Conservation (phyloP, 2,797 vertebrate genomes). For the Brachymystax lenok region DNA sequence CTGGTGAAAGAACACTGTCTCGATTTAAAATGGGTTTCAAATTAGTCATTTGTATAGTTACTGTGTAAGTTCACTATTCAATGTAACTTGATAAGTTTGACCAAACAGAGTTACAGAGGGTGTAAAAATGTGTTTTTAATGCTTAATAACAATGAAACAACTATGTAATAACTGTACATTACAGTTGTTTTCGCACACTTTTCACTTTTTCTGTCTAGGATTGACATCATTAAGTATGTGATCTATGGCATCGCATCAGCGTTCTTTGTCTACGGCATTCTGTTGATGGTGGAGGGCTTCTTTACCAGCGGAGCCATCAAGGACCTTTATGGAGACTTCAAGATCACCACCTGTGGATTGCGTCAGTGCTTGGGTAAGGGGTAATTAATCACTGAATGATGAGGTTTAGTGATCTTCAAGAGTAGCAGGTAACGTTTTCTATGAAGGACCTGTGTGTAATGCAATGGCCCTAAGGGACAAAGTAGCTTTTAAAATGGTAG, state of each 20-base stretch:
- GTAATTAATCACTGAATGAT: background rate
- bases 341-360: conserved; percentile 97
- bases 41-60: background rate
- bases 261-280: conserved; percentile 97
- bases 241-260: conserved; percentile 98
- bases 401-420: background rate
- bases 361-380: conserved; percentile 94
- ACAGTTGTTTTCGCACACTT: background rate
- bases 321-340: conserved; percentile 98
- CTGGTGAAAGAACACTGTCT: background rate
- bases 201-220: conserved; percentile 72
- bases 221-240: conserved; percentile 98
- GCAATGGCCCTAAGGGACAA: background rate
- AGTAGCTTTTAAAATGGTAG: background rate
- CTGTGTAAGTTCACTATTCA: background rate
- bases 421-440: background rate
- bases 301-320: conserved; percentile 99
- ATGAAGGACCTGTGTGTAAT: background rate
- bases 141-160: background rate
- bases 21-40: too few species aligned
- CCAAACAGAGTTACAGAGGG: background rate
- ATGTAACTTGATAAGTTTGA: background rate
- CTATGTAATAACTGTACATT: background rate
- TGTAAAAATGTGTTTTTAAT: background rate
- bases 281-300: conserved; percentile 99